A percentile compares a stretch with the other conserved stretches of the same genome.
Conservation (phyloP, 2,888 invertebrate genomes). For the Lasioglossum vierecki region DNA sequence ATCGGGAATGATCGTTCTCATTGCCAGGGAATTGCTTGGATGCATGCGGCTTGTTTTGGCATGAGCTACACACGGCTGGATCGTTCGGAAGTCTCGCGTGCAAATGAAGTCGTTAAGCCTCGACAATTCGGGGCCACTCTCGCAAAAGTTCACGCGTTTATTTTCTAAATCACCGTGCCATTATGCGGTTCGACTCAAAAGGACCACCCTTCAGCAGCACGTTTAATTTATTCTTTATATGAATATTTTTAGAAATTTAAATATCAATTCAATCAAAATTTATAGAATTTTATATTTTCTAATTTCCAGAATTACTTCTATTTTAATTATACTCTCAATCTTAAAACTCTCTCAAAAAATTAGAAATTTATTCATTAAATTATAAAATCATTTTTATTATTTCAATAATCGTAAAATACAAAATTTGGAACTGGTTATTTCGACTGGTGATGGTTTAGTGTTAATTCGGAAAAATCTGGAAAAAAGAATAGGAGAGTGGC, state of each 20-base stretch:
- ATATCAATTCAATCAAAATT: no score
- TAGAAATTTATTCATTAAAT: no score
- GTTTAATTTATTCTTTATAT: background rate
- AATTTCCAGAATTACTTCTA: no score
- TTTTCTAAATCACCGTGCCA: background rate
- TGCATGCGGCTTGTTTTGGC: conserved; percentile 55
- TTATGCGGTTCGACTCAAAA: background rate
- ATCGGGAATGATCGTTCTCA: background rate
- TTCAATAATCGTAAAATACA: no score
- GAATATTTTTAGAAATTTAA: no score
- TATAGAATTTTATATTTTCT: no score
- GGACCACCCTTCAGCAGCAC: background rate
- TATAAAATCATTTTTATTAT: no score
- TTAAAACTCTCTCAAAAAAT: no score
- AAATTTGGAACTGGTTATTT: no score
- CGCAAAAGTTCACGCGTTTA: conserved; percentile 1
- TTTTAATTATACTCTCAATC: no score
- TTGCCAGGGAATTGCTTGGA: background rate
- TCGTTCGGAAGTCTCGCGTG: conserved; percentile 23
- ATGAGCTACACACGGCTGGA: conserved; percentile 27
- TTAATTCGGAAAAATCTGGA: no score
- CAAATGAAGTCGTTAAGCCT: background rate
- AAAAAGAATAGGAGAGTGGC: conserved; percentile 12
- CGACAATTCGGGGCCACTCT: conserved; percentile 41
- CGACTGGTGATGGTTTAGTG: no score